Evolutionary conservation across 2,113 vertebrate species (phyloP), one percentile per base, ranked within the genome.

Genomic region (Gracilinanus agilis): DNA sequence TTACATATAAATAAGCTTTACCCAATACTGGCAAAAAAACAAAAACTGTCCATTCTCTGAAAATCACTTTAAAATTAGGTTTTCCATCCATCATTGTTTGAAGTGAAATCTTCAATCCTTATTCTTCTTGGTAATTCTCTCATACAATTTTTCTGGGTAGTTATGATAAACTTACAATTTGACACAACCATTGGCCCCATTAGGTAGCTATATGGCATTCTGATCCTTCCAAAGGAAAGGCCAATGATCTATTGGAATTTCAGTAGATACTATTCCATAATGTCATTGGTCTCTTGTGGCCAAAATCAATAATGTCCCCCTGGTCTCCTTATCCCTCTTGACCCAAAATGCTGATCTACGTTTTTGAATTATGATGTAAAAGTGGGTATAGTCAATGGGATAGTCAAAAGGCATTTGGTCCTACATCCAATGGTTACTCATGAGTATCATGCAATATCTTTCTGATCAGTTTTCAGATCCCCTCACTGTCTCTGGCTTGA

Each of bases 281-380:
- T 10, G 10, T 29, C 11, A 27, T 4, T 21, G 13, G 21, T 75
- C 13, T 1, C 13, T n/a, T 75, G 34, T 75, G 29, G 6, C 34
- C 34, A 5, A 75, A n/a, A n/a, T 0, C 61, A 34, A 34, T 67
- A 40, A 25, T 75, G 12, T 3, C 3, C 27, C 9, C 3, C 9
- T 11, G 27, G 25, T 9, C 61, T 4, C 4, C 21, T 24, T 7
- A 6, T 75, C 34, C 0, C 34, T 75, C 34, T n/a, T 67, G 12
- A 61, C 4, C 67, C n/a, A 75, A n/a, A 75, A 0, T 75, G 34
- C 2, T n/a, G 4, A 34, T 75, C 4, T 75, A 12, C 21, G 3
- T 16, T 12, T 1, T 19, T n/a, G 34, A n/a, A n/a, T 16, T 21
- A 75, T n/a, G 13, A n/a, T 2, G 0, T n/a, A n/a, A 9, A 67